Percentiles rank a stretch among this genome's conserved stretches.
Conservation (phyloP, 1,140 invertebrate species). For the Heliconius congener region DNA sequence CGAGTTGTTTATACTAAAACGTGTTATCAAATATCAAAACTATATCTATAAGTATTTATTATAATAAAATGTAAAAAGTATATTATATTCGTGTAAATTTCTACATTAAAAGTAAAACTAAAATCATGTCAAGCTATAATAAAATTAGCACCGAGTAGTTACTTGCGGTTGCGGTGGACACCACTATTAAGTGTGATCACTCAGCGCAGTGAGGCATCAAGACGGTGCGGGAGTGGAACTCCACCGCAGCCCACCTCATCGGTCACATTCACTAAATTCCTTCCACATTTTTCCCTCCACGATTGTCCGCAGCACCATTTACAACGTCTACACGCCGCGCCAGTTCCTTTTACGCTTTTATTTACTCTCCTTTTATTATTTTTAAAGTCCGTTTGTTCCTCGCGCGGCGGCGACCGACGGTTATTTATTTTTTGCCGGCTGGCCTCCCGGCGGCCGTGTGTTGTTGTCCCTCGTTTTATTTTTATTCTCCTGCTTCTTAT, state of each 20-base stretch:
- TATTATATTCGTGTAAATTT: neutral
- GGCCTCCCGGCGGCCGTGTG: slow-evolving; percentile 79
- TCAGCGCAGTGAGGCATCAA: slow-evolving; percentile 46
- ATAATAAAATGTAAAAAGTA: neutral
- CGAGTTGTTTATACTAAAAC: neutral
- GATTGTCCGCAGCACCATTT: slow-evolving; percentile 80
- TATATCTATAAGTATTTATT: neutral
- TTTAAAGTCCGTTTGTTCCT: slow-evolving; percentile 80
- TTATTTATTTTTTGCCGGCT: slow-evolving; percentile 79
- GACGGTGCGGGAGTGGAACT: slow-evolving; percentile 45
- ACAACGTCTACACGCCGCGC: slow-evolving; percentile 79
- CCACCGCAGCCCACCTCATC: slow-evolving; percentile 55
- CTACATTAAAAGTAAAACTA: neutral
- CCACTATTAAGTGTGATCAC: slow-evolving; percentile 68
- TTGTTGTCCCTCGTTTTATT: slow-evolving; percentile 80
- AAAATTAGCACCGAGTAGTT: slow-evolving; percentile 35
- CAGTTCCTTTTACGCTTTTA: slow-evolving; percentile 81
- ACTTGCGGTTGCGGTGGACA: slow-evolving; percentile 51
- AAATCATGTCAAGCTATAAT: slow-evolving; percentile 8
- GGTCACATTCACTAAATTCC: slow-evolving; percentile 78
- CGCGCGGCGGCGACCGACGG: slow-evolving; percentile 73
- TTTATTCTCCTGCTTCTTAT: slow-evolving; percentile 81
- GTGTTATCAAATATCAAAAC: neutral
- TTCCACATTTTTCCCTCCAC: slow-evolving; percentile 73
- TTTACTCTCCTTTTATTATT: slow-evolving; percentile 81